Percentiles rank a stretch among this genome's conserved stretches.
Conservation (phyloP, 2,113 vertebrate species). For the Xiphias gladius region DNA sequence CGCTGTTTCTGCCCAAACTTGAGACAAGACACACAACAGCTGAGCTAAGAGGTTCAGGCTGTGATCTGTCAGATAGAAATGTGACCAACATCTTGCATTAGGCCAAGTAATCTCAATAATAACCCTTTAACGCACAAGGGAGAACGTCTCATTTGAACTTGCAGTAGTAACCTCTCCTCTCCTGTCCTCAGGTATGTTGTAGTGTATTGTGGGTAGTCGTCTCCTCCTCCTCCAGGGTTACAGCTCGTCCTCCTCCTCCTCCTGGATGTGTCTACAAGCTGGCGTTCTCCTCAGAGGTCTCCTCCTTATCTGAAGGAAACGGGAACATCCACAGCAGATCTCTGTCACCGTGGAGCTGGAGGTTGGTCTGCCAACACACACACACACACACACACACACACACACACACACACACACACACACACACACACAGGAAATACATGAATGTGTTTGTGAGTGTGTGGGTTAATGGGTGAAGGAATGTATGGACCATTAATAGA, state of each 20-base stretch:
- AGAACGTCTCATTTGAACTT: not conserved
- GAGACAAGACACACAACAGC: no score
- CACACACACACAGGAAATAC: not conserved
- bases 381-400: not conserved
- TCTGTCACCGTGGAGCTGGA: slow-evolving; percentile 83
- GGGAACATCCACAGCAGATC: slow-evolving; percentile 76
- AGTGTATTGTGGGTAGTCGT: slow-evolving; percentile 47
- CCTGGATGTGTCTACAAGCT: slow-evolving; percentile 33
- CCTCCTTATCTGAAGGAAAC: slow-evolving; percentile 35
- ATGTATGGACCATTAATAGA: no score
- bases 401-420: not conserved
- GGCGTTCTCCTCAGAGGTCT: not conserved
- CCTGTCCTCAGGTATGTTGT: slow-evolving; percentile 64
- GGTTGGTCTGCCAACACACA: slow-evolving; percentile 57
- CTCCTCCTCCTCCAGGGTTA: slow-evolving; percentile 9
- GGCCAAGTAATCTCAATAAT: no score
- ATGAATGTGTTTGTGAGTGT: not conserved
- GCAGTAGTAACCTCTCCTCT: not conserved
- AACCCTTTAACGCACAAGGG: no score
- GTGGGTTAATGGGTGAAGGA: no score
- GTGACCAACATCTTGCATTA: no score
- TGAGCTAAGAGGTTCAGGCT: no score
- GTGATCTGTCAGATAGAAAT: no score
- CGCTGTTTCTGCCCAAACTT: no score
- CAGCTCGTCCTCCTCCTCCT: not conserved